phyloP scores from a whole-genome alignment of 1,140 invertebrate genomes.

The Platorchestia sp. region DNA sequence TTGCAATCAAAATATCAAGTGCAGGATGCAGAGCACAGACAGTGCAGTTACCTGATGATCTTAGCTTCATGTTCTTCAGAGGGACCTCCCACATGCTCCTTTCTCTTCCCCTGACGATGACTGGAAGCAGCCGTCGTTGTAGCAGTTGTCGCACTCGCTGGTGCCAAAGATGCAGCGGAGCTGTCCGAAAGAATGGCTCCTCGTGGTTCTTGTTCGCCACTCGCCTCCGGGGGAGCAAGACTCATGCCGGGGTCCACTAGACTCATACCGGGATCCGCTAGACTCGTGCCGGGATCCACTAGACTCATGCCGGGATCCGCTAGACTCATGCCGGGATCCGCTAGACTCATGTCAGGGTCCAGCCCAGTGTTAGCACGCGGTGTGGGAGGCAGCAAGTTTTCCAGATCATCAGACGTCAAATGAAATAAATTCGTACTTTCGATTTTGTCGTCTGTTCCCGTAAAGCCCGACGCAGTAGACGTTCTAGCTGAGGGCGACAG shows the following conservation, averaged over 20 bases:
- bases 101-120: slow-evolving; percentile 13
- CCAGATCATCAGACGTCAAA: background rate
- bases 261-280: background rate
- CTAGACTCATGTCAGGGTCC: background rate
- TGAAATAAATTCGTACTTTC: background rate
- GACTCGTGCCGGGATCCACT: background rate
- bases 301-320: background rate
- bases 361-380: too few species aligned
- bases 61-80: slow-evolving; percentile 35
- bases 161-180: background rate
- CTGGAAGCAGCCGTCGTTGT: background rate
- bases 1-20: background rate
- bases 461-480: background rate
- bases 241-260: background rate
- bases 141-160: background rate
- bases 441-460: background rate
- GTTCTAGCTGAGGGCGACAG: background rate
- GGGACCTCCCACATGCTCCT: slow-evolving; percentile 13
- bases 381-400: background rate
- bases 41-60: slow-evolving; percentile 33
- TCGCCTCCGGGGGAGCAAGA: background rate
- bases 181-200: background rate
- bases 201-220: background rate
- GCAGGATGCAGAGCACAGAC: background rate
- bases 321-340: background rate